Percentiles rank a stretch among this genome's conserved stretches.
These are phyloP conservation scores for Carduelis carduelis DNA, from an alignment of 2,797 vertebrate species.

Conservation along the genomic window DNA sequence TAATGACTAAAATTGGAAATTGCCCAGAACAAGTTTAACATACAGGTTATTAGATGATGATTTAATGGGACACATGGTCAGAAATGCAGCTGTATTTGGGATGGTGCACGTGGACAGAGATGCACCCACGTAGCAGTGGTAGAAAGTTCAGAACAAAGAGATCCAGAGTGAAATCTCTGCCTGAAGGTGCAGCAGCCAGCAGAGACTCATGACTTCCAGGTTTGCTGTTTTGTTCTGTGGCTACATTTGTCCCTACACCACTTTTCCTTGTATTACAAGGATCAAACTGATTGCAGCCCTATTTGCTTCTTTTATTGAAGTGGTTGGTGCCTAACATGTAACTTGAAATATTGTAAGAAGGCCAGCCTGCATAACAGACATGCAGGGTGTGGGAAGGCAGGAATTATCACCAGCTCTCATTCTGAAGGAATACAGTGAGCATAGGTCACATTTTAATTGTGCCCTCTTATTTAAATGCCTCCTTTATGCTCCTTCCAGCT, in stretches of 20 bases:
- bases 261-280: not conserved
- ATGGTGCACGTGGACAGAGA: not conserved
- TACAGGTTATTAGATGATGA: not conserved
- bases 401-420: not conserved
- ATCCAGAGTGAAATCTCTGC: not conserved
- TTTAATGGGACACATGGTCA: not conserved
- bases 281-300: not conserved
- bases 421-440: not conserved
- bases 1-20: not conserved
- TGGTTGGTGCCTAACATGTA: not conserved
- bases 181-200: not conserved
- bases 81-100: not conserved
- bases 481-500: not conserved
- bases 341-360: not conserved
- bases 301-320: not conserved
- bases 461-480: not conserved
- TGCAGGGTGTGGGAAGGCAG: not conserved
- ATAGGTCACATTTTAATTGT: not conserved
- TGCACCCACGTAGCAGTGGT: not conserved
- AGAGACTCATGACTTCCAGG: accelerated
- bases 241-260: not conserved
- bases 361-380: not conserved
- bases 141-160: not conserved
- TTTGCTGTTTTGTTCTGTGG: not conserved
- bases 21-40: not conserved